Conservation (phyloP, 1,140 invertebrate genomes). For the Drosophila tsacasi region DNA sequence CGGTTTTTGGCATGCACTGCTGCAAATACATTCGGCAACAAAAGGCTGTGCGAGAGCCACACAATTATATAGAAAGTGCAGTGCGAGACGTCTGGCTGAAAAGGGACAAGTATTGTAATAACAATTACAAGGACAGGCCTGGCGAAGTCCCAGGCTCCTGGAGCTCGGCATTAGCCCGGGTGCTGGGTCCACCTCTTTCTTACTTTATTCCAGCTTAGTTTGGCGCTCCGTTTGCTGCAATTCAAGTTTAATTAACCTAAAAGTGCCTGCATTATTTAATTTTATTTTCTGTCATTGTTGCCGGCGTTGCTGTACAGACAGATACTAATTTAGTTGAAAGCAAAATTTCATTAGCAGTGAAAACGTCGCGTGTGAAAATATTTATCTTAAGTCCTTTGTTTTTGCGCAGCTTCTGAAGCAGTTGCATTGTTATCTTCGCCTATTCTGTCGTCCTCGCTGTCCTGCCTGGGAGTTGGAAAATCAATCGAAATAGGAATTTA, state of each 20-base stretch:
- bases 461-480: slow-evolving; percentile 5
- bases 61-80: slow-evolving; percentile 80
- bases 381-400: slow-evolving; percentile 73
- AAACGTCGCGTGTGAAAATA: slow-evolving; percentile 80
- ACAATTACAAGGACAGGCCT: slow-evolving; percentile 71
- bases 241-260: slow-evolving; percentile 83
- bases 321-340: slow-evolving; percentile 79
- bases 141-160: slow-evolving; percentile 15
- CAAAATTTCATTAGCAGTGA: slow-evolving; percentile 80
- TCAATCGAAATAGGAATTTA: slow-evolving; percentile 34
- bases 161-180: slow-evolving; percentile 9
- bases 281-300: slow-evolving; percentile 72
- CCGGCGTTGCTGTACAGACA: slow-evolving; percentile 28
- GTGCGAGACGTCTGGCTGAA: slow-evolving; percentile 59
- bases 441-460: slow-evolving; percentile 16
- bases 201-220: slow-evolving; percentile 66
- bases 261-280: slow-evolving; percentile 83
- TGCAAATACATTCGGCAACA: slow-evolving; percentile 54
- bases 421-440: slow-evolving; percentile 34
- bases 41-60: slow-evolving; percentile 53
- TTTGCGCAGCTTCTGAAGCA: slow-evolving; percentile 48
- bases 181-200: slow-evolving; percentile 23
- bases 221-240: slow-evolving; percentile 65
- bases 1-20: slow-evolving; percentile 57
- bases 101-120: slow-evolving; percentile 78